phyloP scores from a whole-genome alignment of 64 coral and sea anemone genomes.

The Anthopleura sola region DNA sequence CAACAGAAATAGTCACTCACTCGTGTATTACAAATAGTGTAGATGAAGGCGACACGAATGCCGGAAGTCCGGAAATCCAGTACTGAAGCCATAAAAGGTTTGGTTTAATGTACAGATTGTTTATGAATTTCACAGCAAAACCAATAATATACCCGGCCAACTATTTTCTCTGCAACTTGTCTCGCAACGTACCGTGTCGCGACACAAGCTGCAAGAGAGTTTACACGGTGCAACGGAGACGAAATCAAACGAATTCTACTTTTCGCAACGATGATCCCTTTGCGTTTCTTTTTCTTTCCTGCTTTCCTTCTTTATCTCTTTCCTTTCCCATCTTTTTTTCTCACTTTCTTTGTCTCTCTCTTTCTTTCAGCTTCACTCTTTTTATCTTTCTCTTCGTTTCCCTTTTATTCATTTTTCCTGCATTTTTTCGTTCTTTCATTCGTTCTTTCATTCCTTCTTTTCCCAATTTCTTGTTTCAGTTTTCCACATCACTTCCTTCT shows the following conservation, averaged over 20 bases:
- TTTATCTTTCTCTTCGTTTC: background rate
- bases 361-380: too few species aligned
- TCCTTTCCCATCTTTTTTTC: too few species aligned
- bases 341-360: too few species aligned
- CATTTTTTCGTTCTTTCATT: too few species aligned
- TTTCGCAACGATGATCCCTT: background rate
- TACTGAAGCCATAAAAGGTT: background rate
- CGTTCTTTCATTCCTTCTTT: too few species aligned
- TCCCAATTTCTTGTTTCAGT: too few species aligned
- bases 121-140: background rate
- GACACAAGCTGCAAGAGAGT: too few species aligned
- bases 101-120: background rate
- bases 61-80: slow-evolving; percentile 10
- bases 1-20: background rate
- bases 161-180: background rate
- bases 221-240: too few species aligned
- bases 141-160: too few species aligned
- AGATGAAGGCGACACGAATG: background rate
- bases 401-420: background rate
- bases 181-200: too few species aligned
- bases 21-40: background rate
- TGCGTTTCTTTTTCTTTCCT: background rate
- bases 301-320: background rate
- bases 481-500: too few species aligned
- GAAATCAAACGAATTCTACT: too few species aligned